Conservation (phyloP, 1,140 invertebrate species). For the Ruditapes philippinarum region DNA sequence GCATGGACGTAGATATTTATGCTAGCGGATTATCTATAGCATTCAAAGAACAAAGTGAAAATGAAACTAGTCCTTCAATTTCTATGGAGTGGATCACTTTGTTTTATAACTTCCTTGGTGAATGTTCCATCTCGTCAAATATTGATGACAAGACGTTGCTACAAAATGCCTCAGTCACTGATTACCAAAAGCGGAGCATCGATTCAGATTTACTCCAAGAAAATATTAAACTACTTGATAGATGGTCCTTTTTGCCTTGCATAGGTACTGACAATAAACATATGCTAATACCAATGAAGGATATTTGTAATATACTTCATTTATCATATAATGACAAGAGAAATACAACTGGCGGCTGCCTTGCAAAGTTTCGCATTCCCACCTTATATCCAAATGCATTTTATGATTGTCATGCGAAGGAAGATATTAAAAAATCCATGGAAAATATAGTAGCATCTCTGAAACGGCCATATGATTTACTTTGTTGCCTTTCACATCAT, state of each 20-base stretch:
- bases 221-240: constrained; percentile 6
- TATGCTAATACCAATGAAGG: background rate
- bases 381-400: background rate
- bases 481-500: constrained; percentile 14
- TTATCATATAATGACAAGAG: background rate
- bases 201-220: background rate
- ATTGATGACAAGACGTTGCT: background rate
- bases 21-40: background rate
- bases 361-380: background rate
- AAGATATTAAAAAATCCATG: background rate
- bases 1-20: background rate
- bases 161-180: background rate
- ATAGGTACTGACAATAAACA: background rate
- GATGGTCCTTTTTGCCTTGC: constrained; percentile 37
- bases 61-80: background rate
- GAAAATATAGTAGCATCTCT: background rate
- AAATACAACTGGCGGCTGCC: background rate
- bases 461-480: background rate
- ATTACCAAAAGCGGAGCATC: background rate
- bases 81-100: background rate
- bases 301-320: background rate
- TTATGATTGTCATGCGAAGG: background rate
- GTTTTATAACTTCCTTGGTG: constrained; percentile 30
- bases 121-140: background rate
- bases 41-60: background rate